Conservation (phyloP, 2,113 vertebrate genomes). For the Perca schrenkii region DNA sequence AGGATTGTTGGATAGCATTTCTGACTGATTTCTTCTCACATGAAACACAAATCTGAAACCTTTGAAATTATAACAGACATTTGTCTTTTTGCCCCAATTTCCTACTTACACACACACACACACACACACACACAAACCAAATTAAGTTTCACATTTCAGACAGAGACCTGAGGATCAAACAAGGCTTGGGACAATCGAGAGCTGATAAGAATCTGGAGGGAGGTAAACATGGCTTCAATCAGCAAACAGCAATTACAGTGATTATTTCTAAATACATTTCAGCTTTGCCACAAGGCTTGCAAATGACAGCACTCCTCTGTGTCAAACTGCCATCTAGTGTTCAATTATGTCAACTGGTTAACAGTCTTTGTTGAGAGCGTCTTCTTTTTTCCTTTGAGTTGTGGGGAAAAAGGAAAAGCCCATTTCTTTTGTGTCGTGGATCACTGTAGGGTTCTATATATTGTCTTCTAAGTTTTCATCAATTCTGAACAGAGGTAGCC, state of each 20-base stretch:
- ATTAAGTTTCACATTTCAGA: slow-evolving; percentile 31
- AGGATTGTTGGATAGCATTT: not conserved
- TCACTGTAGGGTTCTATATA: slow-evolving; percentile 1
- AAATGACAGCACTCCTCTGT: slow-evolving; percentile 39
- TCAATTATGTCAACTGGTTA: not conserved
- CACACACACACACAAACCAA: not conserved
- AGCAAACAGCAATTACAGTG: slow-evolving; percentile 51
- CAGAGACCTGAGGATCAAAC: slow-evolving; percentile 32
- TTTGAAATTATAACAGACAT: slow-evolving; percentile 2
- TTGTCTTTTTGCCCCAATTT: not conserved
- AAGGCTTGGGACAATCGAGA: slow-evolving; percentile 42
- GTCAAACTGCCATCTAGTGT: slow-evolving; percentile 73
- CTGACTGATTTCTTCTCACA: not conserved
- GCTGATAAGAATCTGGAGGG: slow-evolving; percentile 37
- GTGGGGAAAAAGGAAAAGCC: not conserved
- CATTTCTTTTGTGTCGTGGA: slow-evolving; percentile 7
- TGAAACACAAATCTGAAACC: not conserved
- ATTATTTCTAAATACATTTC: slow-evolving; percentile 15
- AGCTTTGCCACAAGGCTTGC: not conserved
- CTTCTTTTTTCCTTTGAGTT: not conserved
- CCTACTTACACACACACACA: not conserved
- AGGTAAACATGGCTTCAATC: slow-evolving; percentile 42
- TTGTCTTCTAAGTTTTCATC: not conserved
- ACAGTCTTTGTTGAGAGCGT: not conserved
- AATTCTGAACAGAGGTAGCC: slow-evolving; percentile 20